These are phyloP conservation scores for Bembecia ichneumoniformis DNA, from an alignment of 2,888 invertebrate species.

Conservation along the genomic window DNA sequence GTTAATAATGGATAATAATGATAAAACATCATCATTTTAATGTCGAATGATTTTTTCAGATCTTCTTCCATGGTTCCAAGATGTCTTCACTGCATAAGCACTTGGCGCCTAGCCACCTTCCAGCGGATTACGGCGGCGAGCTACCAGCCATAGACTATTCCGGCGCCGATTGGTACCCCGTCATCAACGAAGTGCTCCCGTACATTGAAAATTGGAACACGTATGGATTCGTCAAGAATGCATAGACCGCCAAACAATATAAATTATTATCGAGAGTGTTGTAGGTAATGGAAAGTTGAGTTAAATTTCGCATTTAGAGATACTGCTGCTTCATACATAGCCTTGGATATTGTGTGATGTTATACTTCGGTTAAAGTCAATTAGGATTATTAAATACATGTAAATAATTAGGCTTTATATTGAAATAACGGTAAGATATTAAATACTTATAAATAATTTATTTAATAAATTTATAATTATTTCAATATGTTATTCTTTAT, in stretches of 20 bases:
- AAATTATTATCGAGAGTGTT: too few species aligned
- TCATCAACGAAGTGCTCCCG: constrained; percentile 75
- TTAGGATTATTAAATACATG: too few species aligned
- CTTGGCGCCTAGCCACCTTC: constrained; percentile 77
- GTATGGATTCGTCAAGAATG: constrained; percentile 75
- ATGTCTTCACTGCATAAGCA: constrained; percentile 84
- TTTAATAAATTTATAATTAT: too few species aligned
- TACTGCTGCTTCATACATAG: too few species aligned
- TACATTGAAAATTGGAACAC: constrained; percentile 79
- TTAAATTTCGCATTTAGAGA: too few species aligned
- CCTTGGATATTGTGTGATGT: too few species aligned
- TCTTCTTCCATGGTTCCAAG: constrained; percentile 87
- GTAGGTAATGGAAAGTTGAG: too few species aligned
- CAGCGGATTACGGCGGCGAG: constrained; percentile 83
- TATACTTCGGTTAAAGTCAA: too few species aligned
- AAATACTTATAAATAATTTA: too few species aligned
- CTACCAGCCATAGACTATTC: constrained; percentile 82
- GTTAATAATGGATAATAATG: not conserved
- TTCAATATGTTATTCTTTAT: too few species aligned
- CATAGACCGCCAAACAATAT: not conserved
- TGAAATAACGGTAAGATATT: too few species aligned
- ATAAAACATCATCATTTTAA: not conserved
- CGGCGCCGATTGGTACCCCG: constrained; percentile 84
- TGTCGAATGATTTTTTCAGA: constrained; percentile 55
- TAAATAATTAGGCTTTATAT: too few species aligned